phyloP scores from a whole-genome alignment of 2,797 vertebrate species.

The Poeciliopsis gracilis region DNA sequence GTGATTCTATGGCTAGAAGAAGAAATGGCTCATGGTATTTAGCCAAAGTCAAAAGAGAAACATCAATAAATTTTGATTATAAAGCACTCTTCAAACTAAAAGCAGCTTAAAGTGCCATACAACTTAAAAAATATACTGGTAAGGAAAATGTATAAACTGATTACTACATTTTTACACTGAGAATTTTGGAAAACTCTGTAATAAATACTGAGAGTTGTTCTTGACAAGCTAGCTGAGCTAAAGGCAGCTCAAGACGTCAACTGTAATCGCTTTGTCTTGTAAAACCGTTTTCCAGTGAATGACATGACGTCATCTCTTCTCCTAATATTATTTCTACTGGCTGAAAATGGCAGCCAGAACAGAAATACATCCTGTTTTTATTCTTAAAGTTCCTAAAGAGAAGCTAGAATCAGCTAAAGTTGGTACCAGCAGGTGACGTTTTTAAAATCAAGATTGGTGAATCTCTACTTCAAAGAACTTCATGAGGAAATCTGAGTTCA shows the following conservation, averaged over 20 bases:
- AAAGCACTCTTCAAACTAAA: no score
- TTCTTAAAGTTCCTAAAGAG: neutral
- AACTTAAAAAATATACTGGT: no score
- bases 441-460: neutral
- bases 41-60: no score
- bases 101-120: no score
- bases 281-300: neutral
- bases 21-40: no score
- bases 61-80: no score
- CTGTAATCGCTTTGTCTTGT: neutral
- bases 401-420: neutral
- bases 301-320: neutral
- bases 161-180: no score
- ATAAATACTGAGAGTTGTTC: neutral
- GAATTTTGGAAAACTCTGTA: neutral
- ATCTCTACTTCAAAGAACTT: slow-evolving; percentile 4
- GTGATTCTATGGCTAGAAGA: no score
- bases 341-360: neutral
- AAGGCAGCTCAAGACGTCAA: neutral
- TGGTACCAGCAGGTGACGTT: neutral
- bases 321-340: neutral
- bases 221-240: neutral
- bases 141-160: no score
- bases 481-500: neutral
- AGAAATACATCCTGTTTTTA: neutral